Evolutionary conservation across 2,113 vertebrate genomes (phyloP), one percentile per base, ranked within the genome.

Genomic region (Xiphophorus hellerii): DNA sequence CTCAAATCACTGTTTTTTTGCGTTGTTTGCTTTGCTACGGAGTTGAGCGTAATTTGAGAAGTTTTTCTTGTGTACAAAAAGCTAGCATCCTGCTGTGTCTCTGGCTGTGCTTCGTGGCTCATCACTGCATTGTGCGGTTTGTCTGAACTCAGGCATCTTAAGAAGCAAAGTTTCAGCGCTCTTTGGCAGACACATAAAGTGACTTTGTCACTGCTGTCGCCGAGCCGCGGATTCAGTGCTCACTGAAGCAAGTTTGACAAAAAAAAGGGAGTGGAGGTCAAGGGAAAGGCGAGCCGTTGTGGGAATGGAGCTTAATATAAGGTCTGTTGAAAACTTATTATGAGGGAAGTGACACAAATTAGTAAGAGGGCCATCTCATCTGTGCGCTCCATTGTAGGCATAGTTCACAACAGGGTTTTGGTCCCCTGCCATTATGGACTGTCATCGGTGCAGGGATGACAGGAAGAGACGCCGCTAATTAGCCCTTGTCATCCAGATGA

Each of bases 391-490:
- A 12, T 73, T 78, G 78, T 67, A 74, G 90, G 61, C 77, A 90
- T 89, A 87, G 89, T 90, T 90, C 89, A 90, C 78, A 81, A 86
- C 85, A 67, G 86, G 80, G 82, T 87, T 90, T 89, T 60, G 89
- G 83, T 86, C 89, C 83, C 76, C 66, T 61, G 84, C 89, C 87
- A 84, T 90, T 89, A 90, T 30, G 85, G 80, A 79, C 87, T 82
- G 87, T 87, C 89, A 80, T 54, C 62, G 62, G 83, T 84, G 84
- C 83, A 84, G 3, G 48, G 81, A 86, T 87, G 91, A 92, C 64
- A 74, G 90, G 91, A 77, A 77, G 78, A 87, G 92, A 90, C 92
- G 81, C 80, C 86, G 80, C 83, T 94, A 94, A 94, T 95, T 95
- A 94, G 91, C 86, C 89, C 90, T 62, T 89, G 93, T 93, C 93